A percentile compares a stretch with the other conserved stretches of the same genome.
Conservation (phyloP, 2,113 vertebrate species). For the Melanerpes aurifrons region DNA sequence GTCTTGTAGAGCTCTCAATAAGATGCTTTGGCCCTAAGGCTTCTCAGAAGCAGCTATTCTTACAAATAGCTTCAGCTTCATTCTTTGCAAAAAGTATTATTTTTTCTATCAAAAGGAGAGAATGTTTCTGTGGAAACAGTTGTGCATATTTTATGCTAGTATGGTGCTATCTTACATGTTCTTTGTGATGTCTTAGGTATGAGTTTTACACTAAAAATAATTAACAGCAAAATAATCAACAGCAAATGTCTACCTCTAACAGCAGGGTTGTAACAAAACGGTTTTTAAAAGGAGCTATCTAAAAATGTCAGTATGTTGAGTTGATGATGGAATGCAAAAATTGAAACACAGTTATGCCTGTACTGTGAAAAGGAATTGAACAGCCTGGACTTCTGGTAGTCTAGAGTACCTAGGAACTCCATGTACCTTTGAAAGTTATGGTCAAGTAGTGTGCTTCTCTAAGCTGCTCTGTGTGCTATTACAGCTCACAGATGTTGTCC, state of each 20-base stretch:
- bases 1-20: not conserved
- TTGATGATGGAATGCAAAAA: not conserved
- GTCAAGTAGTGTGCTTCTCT: not conserved
- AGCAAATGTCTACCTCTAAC: not conserved
- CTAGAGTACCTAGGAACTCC: not conserved
- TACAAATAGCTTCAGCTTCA: not conserved
- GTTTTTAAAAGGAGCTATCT: constrained; percentile 1
- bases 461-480: constrained; percentile 3
- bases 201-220: not conserved
- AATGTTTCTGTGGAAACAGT: constrained; percentile 9
- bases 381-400: not conserved
- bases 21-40: not conserved
- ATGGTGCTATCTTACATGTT: not conserved
- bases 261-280: not conserved
- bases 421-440: not conserved
- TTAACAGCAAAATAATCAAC: not conserved
- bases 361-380: not conserved
- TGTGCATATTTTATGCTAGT: not conserved
- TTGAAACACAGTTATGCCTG: not conserved
- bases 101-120: constrained; percentile 1
- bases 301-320: not conserved
- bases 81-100: not conserved
- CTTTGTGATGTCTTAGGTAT: not conserved
- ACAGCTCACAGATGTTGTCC: constrained; percentile 39
- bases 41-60: not conserved